Evolutionary conservation across 2,888 invertebrate genomes (phyloP).

Genomic region (Ormyrus thymus): DNA sequence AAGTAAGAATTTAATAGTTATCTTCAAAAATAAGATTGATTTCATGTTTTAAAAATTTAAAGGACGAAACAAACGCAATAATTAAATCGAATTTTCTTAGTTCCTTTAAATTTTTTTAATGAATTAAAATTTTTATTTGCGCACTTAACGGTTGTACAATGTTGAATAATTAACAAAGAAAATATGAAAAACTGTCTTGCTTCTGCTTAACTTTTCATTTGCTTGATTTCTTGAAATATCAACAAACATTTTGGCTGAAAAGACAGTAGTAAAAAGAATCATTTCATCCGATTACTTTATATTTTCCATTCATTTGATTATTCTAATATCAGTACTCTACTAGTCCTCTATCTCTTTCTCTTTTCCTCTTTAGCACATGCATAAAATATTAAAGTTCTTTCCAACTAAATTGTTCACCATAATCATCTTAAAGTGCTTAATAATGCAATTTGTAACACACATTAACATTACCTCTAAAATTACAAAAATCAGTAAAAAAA

Average conservation of each 20-base stretch:
- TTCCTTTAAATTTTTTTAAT: background rate
- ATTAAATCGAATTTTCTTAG: no score
- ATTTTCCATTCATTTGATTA: conserved; percentile 18
- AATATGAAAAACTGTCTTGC: conserved; percentile 37
- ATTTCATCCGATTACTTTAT: conserved; percentile 18
- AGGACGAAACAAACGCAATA: background rate
- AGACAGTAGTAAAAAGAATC: conserved; percentile 11
- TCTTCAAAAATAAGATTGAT: conserved; percentile 9
- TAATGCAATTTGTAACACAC: no score
- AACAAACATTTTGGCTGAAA: background rate
- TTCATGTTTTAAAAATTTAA: conserved; percentile 3
- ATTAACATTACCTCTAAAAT: no score
- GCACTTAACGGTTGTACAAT: background rate
- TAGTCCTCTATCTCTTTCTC: conserved; percentile 30
- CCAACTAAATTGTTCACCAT: background rate
- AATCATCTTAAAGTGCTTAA: no score
- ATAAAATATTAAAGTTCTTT: background rate
- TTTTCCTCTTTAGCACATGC: conserved; percentile 28
- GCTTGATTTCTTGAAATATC: background rate
- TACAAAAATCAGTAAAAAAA: no score
- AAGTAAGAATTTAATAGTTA: conserved; percentile 44
- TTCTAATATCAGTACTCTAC: conserved; percentile 39
- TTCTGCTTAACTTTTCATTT: conserved; percentile 43
- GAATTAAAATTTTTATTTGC: background rate
- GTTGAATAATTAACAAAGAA: background rate